phyloP scores from a whole-genome alignment of 2,888 invertebrate genomes.

The Drosophila prolongata region DNA sequence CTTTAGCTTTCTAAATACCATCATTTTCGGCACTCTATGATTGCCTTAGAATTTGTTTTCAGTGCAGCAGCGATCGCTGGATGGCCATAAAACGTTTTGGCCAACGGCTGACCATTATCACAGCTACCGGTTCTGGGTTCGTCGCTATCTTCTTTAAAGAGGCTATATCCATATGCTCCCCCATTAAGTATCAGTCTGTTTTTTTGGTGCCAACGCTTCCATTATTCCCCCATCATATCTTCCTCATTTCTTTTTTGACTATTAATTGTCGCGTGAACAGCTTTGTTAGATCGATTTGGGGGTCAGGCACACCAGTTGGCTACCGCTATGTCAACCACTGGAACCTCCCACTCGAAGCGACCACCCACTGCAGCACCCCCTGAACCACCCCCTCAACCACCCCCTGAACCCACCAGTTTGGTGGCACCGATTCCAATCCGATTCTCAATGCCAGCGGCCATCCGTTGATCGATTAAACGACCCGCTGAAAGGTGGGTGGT shows the following conservation, averaged over 20 bases:
- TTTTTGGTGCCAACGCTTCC: slow-evolving; percentile 51
- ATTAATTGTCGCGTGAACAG: slow-evolving; percentile 79
- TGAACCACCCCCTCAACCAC: neutral
- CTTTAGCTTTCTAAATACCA: too few relatives aligned
- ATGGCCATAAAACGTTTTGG: slow-evolving; percentile 42
- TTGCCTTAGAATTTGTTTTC: neutral
- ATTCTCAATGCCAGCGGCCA: slow-evolving; percentile 72
- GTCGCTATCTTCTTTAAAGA: slow-evolving; percentile 2
- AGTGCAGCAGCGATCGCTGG: slow-evolving; percentile 11
- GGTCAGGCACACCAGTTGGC: slow-evolving; percentile 68
- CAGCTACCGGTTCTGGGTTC: slow-evolving; percentile 65
- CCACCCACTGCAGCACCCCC: slow-evolving; percentile 4
- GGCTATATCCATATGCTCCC: neutral
- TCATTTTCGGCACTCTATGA: too few relatives aligned
- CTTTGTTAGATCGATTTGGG: slow-evolving; percentile 76
- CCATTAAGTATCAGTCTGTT: neutral
- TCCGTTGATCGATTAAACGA: slow-evolving; percentile 78
- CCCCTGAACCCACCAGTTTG: slow-evolving; percentile 5
- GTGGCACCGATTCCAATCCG: slow-evolving; percentile 39
- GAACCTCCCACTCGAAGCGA: slow-evolving; percentile 16
- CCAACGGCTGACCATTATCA: slow-evolving; percentile 68
- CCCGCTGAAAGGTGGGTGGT: slow-evolving; percentile 6
- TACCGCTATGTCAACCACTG: slow-evolving; percentile 60
- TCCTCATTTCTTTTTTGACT: slow-evolving; percentile 42
- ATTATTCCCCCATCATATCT: slow-evolving; percentile 22